Conservation (phyloP, 2,888 invertebrate genomes). For the Hirtodrosophila alboralis region DNA sequence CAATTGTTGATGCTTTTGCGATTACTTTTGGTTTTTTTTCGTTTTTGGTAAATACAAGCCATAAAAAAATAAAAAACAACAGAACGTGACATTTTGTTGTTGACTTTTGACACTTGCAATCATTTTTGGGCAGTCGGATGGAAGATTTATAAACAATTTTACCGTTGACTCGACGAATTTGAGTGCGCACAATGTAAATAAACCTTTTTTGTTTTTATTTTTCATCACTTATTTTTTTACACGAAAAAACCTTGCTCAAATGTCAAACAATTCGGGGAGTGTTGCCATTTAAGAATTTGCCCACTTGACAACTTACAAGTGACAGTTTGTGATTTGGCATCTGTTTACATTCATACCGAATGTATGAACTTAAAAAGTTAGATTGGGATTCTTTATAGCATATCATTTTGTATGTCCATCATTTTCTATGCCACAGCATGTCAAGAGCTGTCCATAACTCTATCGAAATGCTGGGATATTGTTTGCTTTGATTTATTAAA, state of each 20-base stretch:
- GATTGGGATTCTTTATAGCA: constrained; percentile 10
- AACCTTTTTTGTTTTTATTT: constrained; percentile 8
- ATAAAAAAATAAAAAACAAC: constrained; percentile 45
- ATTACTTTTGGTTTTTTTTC: constrained; percentile 11
- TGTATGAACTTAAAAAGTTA: not conserved
- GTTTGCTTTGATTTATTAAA: constrained; percentile 61
- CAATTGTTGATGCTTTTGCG: constrained; percentile 46
- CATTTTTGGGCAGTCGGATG: constrained; percentile 58
- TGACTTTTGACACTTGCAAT: constrained; percentile 79
- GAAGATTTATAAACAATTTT: constrained; percentile 61
- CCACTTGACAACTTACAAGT: constrained; percentile 35
- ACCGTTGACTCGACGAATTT: constrained; percentile 49
- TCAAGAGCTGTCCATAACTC: constrained; percentile 42
- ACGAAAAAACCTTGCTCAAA: constrained; percentile 55
- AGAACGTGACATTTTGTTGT: constrained; percentile 75
- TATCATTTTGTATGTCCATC: not conserved
- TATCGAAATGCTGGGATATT: constrained; percentile 38
- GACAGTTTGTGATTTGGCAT: constrained; percentile 28
- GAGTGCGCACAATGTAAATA: constrained; percentile 52
- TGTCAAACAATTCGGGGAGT: constrained; percentile 63
- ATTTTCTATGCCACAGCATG: constrained; percentile 20
- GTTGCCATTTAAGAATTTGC: constrained; percentile 50
- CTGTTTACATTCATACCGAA: constrained; percentile 30
- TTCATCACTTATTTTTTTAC: constrained; percentile 15
- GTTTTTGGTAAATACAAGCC: constrained; percentile 30